These are phyloP conservation scores for Typhlichthys subterraneus DNA, from an alignment of 2,797 vertebrate genomes.

Conservation along the genomic window DNA sequence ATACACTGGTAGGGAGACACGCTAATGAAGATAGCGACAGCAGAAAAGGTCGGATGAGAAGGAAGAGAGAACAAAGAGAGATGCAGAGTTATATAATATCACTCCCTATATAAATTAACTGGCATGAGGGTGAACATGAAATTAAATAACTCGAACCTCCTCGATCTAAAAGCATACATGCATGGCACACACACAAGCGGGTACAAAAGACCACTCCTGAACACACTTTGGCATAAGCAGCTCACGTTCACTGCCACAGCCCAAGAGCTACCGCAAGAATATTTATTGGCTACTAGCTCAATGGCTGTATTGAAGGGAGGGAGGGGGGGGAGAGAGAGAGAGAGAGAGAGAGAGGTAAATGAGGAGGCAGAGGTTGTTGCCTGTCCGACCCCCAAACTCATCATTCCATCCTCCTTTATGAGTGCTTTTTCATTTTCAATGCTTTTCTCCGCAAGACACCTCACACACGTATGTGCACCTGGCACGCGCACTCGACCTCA, in stretches of 20 bases:
- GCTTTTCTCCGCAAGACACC: constrained; percentile 46
- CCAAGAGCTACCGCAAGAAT: constrained; percentile 78
- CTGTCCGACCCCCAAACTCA: constrained; percentile 33
- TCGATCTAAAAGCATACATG: constrained; percentile 53
- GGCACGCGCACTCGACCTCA: constrained; percentile 24
- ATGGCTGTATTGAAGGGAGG: constrained; percentile 76
- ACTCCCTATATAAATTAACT: constrained; percentile 35
- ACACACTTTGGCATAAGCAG: constrained; percentile 74
- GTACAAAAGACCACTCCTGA: constrained; percentile 32
- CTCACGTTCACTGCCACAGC: constrained; percentile 78
- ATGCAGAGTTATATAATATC: constrained; percentile 36
- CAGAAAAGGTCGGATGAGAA: background rate
- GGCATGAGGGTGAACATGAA: constrained; percentile 17
- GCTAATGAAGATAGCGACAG: constrained; percentile 25
- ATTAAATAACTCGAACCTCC: constrained; percentile 57
- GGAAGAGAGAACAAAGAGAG: background rate
- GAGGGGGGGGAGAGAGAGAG: constrained; percentile 29
- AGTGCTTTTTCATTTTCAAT: constrained; percentile 46
- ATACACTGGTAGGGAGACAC: background rate
- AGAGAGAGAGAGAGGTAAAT: constrained; percentile 24
- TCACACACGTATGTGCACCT: constrained; percentile 11
- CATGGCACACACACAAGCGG: constrained; percentile 1
- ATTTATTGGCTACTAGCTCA: constrained; percentile 78
- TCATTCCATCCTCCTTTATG: constrained; percentile 44
- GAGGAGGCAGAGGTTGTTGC: constrained; percentile 56